Evolutionary conservation across 2,888 invertebrate species (phyloP).

Genomic region (Chrysomela aeneicollis): DNA sequence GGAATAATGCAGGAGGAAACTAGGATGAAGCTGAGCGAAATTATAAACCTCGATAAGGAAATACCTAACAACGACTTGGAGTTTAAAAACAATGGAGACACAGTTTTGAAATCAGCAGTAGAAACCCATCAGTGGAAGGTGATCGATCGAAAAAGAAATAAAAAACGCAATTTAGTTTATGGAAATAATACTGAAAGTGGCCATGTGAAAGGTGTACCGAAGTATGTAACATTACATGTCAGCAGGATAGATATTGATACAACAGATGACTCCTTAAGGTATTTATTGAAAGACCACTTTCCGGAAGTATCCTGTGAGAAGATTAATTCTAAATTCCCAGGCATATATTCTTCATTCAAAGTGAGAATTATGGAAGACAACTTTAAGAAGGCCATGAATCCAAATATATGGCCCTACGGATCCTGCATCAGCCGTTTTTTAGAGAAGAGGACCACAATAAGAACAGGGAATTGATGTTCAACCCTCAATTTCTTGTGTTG

Average conservation of each 20-base stretch:
- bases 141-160: conserved; percentile 3
- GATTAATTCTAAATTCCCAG: conserved; percentile 4
- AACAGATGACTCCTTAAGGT: not conserved
- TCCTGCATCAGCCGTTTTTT: conserved; percentile 16
- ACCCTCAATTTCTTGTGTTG: not conserved
- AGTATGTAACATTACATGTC: conserved; percentile 3
- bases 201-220: conserved; percentile 1
- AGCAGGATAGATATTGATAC: conserved; percentile 2
- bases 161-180: not conserved
- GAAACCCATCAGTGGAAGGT: conserved; percentile 7
- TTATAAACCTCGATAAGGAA: conserved; percentile 6
- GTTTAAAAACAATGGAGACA: not conserved
- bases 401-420: too few relatives aligned
- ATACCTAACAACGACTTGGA: not conserved
- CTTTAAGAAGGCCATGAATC: conserved; percentile 7
- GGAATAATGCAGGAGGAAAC: not conserved
- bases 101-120: not conserved
- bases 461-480: not conserved
- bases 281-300: not conserved
- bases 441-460: not conserved
- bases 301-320: conserved; percentile 8
- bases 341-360: conserved; percentile 4
- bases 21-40: not conserved
- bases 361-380: conserved; percentile 4
- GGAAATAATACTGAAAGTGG: conserved; percentile 5